A percentile compares a stretch with the other conserved stretches of the same genome.
These are phyloP conservation scores for Drosophila mojavensis DNA, from an alignment of 1,140 invertebrate species.

Conservation along the genomic window DNA sequence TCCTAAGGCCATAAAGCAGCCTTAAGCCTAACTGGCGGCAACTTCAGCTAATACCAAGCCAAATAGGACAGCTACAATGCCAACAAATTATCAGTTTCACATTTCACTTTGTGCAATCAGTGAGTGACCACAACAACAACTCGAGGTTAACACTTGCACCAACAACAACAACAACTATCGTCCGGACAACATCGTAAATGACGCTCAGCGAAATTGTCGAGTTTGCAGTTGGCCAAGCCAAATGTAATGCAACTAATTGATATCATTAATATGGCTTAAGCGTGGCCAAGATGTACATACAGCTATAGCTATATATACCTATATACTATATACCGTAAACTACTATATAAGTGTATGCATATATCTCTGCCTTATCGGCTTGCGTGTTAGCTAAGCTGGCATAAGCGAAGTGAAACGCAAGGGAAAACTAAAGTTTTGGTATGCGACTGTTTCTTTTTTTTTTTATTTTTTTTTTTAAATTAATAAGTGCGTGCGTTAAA, in stretches of 20 bases:
- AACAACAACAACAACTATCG: slow-evolving; percentile 27
- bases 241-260: slow-evolving; percentile 70
- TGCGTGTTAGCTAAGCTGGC: slow-evolving; percentile 56
- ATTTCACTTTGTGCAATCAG: slow-evolving; percentile 58
- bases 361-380: slow-evolving; percentile 54
- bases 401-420: slow-evolving; percentile 18
- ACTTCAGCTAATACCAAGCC: neutral
- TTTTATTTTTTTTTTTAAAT: slow-evolving; percentile 11
- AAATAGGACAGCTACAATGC: slow-evolving; percentile 9
- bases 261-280: slow-evolving; percentile 75
- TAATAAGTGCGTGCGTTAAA: slow-evolving; percentile 48
- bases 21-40: neutral
- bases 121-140: slow-evolving; percentile 15
- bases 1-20: neutral
- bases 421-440: slow-evolving; percentile 28
- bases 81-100: slow-evolving; percentile 62
- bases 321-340: neutral
- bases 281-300: slow-evolving; percentile 10
- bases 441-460: neutral
- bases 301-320: neutral
- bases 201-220: slow-evolving; percentile 46
- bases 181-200: slow-evolving; percentile 43
- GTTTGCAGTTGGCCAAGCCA: slow-evolving; percentile 43
- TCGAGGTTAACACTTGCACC: slow-evolving; percentile 6
- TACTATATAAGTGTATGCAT: neutral